Conservation (phyloP, 2,113 vertebrate species). For the Salvelinus namaycush region DNA sequence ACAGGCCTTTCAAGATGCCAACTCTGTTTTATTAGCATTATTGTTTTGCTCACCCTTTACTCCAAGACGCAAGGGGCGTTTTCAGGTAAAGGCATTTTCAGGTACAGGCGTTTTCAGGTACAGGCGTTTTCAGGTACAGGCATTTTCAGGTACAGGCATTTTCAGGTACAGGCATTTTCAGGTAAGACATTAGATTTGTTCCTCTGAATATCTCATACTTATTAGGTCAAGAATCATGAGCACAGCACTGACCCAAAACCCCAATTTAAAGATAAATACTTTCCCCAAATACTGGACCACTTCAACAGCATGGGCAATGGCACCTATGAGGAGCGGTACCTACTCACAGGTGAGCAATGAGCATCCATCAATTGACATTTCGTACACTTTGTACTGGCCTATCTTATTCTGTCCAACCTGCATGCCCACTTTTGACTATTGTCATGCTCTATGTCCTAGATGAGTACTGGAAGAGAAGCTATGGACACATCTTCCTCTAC, state of each 20-base stretch:
- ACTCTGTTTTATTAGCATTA: too few relatives aligned
- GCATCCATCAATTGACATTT: not conserved
- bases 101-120: slow-evolving; percentile 36
- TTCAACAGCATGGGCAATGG: slow-evolving; percentile 80
- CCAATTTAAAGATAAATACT: slow-evolving; percentile 75
- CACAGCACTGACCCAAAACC: slow-evolving; percentile 18
- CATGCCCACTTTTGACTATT: not conserved
- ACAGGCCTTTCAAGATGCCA: too few relatives aligned
- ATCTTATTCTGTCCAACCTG: not conserved
- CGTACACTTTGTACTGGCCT: not conserved
- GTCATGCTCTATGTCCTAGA: slow-evolving; percentile 60
- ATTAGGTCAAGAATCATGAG: slow-evolving; percentile 35
- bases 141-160: too few relatives aligned
- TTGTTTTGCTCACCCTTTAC: not conserved
- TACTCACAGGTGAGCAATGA: slow-evolving; percentile 77
- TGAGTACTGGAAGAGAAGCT: slow-evolving; percentile 78
- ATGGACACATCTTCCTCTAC: slow-evolving; percentile 91
- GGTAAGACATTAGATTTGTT: not conserved
- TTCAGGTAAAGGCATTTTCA: slow-evolving; percentile 34
- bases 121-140: slow-evolving; percentile 34
- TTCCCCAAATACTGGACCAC: slow-evolving; percentile 84
- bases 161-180: slow-evolving; percentile 43
- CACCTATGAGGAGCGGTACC: slow-evolving; percentile 84
- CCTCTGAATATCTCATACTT: not conserved
- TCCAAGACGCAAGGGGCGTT: fast-evolving